These are phyloP conservation scores for Epinephelus fuscoguttatus DNA, from an alignment of 2,113 vertebrate genomes.

Conservation along the genomic window DNA sequence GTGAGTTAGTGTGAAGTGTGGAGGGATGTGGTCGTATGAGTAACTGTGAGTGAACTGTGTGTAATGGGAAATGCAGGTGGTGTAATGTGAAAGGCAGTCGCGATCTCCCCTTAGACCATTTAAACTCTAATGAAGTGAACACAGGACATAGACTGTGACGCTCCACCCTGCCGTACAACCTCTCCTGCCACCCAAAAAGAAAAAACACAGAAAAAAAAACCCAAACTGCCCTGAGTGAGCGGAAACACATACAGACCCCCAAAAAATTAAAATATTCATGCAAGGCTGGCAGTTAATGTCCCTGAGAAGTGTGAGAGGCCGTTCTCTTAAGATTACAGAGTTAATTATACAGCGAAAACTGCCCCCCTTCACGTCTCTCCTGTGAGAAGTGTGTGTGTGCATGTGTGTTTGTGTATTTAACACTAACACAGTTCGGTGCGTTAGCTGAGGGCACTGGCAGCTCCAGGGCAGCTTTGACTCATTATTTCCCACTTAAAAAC, in stretches of 20 bases:
- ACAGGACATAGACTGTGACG: constrained; percentile 83
- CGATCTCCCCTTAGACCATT: constrained; percentile 79
- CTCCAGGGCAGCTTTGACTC: constrained; percentile 68
- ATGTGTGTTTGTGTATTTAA: constrained; percentile 40
- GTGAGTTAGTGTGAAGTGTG: constrained; percentile 48
- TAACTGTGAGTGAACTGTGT: constrained; percentile 63
- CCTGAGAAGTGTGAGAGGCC: constrained; percentile 51
- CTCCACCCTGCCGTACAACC: constrained; percentile 66
- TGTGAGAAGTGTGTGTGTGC: constrained; percentile 56
- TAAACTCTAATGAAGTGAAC: constrained; percentile 86
- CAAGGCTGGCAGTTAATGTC: constrained; percentile 67
- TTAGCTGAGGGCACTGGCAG: constrained; percentile 65
- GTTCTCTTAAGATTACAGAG: constrained; percentile 69
- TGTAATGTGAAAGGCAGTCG: constrained; percentile 81
- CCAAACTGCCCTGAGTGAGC: constrained; percentile 26
- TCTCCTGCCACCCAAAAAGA: constrained; percentile 52
- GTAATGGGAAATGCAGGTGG: constrained; percentile 85
- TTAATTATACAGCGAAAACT: constrained; percentile 76
- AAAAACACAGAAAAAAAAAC: constrained; percentile 16
- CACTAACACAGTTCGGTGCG: constrained; percentile 59
- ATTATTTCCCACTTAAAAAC: constrained; percentile 67
- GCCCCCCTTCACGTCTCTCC: constrained; percentile 58
- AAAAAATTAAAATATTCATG: constrained; percentile 58
- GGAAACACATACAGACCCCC: constrained; percentile 52
- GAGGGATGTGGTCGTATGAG: constrained; percentile 50